These are phyloP conservation scores for Lophotis ruficrista DNA, from an alignment of 2,113 vertebrate genomes.

Conservation along the genomic window DNA sequence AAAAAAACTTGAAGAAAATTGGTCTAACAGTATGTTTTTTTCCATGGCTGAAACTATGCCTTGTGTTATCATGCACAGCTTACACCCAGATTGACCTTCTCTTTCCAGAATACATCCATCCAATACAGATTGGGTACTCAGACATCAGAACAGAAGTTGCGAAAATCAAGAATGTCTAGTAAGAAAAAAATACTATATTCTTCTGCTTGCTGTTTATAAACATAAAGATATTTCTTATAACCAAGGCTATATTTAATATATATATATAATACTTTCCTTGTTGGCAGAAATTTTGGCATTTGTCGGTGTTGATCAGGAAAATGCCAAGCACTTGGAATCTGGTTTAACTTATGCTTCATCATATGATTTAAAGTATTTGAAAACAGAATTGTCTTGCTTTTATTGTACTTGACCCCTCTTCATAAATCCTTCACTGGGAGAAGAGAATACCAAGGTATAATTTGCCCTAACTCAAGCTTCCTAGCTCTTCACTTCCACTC, in stretches of 20 bases:
- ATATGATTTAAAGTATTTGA: not conserved
- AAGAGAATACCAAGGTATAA: not conserved
- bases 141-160: not conserved
- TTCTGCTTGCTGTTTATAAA: not conserved
- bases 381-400: not conserved
- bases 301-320: not conserved
- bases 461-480: not conserved
- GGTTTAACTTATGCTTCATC: not conserved
- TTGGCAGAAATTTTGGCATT: not conserved
- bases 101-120: not conserved
- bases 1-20: not conserved
- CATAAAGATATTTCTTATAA: not conserved
- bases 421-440: not conserved
- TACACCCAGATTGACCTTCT: not conserved
- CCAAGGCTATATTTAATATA: not conserved
- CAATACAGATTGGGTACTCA: not conserved
- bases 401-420: not conserved
- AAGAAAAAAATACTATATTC: not conserved
- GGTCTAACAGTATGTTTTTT: not conserved
- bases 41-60: not conserved
- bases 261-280: not conserved
- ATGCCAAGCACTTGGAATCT: not conserved
- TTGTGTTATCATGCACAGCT: not conserved
- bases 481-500: not conserved
- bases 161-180: not conserved